phyloP scores from a whole-genome alignment of 2,888 invertebrate genomes.

The Harmothoe impar region DNA sequence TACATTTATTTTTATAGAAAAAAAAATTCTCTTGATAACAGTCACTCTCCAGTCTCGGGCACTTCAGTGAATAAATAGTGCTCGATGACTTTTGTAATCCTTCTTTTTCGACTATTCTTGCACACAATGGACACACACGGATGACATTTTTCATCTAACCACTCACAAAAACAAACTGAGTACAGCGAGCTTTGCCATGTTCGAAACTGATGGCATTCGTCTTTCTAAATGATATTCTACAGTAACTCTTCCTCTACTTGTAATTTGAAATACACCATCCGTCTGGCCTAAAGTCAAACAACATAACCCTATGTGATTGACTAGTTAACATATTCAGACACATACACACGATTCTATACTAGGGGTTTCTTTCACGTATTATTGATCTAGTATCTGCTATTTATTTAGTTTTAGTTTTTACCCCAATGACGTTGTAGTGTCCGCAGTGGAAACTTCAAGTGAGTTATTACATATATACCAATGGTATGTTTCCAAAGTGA shows the following conservation, averaged over 20 bases:
- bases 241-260: background rate
- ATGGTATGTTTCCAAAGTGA: too few relatives aligned
- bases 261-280: background rate
- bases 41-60: background rate
- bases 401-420: too few relatives aligned
- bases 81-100: background rate
- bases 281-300: background rate
- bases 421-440: too few relatives aligned
- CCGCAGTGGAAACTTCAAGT: too few relatives aligned
- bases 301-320: background rate
- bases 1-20: constrained; percentile 2
- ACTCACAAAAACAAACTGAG: background rate
- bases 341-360: too few relatives aligned
- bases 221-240: background rate
- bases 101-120: background rate
- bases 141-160: background rate
- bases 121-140: background rate
- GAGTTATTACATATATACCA: too few relatives aligned
- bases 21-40: background rate
- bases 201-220: background rate
- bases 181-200: background rate
- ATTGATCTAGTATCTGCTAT: too few relatives aligned
- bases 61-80: constrained; percentile 15
- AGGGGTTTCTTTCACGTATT: too few relatives aligned
- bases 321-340: background rate